These are phyloP conservation scores for Liolophura sinensis DNA, from an alignment of 1,140 invertebrate genomes.

Conservation along the genomic window DNA sequence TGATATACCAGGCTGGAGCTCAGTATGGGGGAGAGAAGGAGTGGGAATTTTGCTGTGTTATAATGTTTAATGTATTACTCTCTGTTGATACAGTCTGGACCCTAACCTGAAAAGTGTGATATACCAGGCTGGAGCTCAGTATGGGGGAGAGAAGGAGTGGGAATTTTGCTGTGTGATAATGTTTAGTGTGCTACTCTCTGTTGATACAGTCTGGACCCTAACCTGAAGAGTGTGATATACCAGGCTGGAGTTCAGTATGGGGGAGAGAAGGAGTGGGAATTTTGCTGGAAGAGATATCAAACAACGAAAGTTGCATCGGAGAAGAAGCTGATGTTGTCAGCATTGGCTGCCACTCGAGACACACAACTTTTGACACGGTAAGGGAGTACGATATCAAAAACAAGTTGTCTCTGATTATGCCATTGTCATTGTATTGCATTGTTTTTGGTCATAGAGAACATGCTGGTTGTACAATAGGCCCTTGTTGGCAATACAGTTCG, in stretches of 20 bases:
- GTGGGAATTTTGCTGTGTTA: too few relatives aligned
- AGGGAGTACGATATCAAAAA: too few relatives aligned
- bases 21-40: conserved; percentile 13
- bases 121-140: conserved; percentile 13
- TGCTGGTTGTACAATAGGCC: too few relatives aligned
- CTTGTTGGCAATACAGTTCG: too few relatives aligned
- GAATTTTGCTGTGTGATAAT: too few relatives aligned
- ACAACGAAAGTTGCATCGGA: conserved; percentile 11
- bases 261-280: conserved; percentile 13
- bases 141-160: conserved; percentile 17
- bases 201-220: conserved; percentile 11
- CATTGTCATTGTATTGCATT: too few relatives aligned
- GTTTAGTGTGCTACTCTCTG: too few relatives aligned
- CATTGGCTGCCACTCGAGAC: conserved; percentile 12
- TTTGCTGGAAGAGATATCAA: conserved; percentile 9
- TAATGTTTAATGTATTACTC: too few relatives aligned
- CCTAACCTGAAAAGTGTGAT: conserved; percentile 14
- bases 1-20: conserved; percentile 15
- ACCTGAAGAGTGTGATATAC: conserved; percentile 16
- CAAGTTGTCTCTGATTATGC: too few relatives aligned
- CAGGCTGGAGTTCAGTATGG: conserved; percentile 17
- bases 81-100: conserved; percentile 12
- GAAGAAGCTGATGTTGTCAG: conserved; percentile 9
- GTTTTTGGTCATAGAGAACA: too few relatives aligned
- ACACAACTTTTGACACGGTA: conserved; percentile 13